phyloP scores from a whole-genome alignment of 2,888 invertebrate species.

The Scrobipalpa costella region DNA sequence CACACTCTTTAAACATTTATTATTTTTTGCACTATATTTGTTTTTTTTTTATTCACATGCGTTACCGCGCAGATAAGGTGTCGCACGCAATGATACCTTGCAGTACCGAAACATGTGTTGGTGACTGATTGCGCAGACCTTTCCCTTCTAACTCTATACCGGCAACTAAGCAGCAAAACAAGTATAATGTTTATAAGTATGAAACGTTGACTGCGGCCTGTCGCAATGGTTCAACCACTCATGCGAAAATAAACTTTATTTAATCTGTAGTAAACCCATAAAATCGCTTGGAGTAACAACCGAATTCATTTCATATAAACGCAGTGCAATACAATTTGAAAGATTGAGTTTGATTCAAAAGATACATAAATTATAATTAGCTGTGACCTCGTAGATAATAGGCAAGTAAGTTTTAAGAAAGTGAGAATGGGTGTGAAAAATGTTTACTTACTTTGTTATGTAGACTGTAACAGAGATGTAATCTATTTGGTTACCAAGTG shows the following conservation, averaged over 20 bases:
- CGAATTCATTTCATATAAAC: neutral
- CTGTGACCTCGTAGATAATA: constrained; percentile 15
- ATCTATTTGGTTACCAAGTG: neutral
- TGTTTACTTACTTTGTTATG: neutral
- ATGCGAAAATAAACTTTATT: constrained; percentile 21
- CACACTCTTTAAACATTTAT: neutral
- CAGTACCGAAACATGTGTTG: constrained; percentile 7
- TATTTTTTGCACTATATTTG: neutral
- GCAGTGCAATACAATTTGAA: constrained; percentile 13
- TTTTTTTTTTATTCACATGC: neutral
- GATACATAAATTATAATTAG: constrained; percentile 25
- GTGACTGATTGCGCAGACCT: constrained; percentile 47
- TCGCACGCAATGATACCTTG: neutral
- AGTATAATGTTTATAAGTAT: constrained; percentile 75
- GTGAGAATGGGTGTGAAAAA: constrained; percentile 8
- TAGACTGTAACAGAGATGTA: constrained; percentile 10
- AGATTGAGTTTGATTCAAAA: constrained; percentile 18
- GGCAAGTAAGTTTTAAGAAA: constrained; percentile 17
- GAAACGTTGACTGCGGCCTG: constrained; percentile 66
- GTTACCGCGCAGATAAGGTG: constrained; percentile 2
- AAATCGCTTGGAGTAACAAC: neutral
- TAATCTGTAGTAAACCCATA: neutral
- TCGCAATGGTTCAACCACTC: constrained; percentile 53
- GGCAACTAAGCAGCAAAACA: constrained; percentile 70
- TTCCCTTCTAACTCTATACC: constrained; percentile 69